Percentiles rank a stretch among this genome's conserved stretches.
Evolutionary conservation across 1,140 invertebrate species (phyloP).

Genomic region (Mactra quadrangularis): DNA sequence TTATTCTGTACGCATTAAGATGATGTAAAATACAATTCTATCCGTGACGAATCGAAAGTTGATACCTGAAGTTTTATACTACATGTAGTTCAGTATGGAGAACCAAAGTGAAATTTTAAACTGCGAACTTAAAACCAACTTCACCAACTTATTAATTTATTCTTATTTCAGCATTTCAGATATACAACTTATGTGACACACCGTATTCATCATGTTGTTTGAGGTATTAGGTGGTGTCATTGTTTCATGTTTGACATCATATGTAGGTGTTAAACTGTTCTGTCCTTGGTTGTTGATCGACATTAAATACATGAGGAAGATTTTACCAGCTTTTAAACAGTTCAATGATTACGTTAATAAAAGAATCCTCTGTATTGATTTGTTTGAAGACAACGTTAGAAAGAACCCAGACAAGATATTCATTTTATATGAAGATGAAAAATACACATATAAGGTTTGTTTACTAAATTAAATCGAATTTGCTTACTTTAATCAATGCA

Average conservation of each 20-base stretch:
- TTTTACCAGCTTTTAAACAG: background rate
- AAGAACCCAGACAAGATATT: constrained; percentile 1
- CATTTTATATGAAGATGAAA: constrained; percentile 21
- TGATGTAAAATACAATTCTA: too few relatives aligned
- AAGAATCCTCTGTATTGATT: background rate
- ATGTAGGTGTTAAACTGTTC: background rate
- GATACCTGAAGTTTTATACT: too few relatives aligned
- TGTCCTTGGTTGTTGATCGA: constrained; percentile 34
- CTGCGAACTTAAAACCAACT: too few relatives aligned
- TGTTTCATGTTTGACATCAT: background rate
- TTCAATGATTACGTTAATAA: background rate
- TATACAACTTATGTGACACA: too few relatives aligned
- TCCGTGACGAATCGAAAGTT: too few relatives aligned
- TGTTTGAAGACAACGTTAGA: constrained; percentile 11
- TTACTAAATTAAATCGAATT: background rate
- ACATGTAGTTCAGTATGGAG: too few relatives aligned
- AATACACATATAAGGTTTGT: constrained; percentile 31
- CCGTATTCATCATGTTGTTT: constrained; percentile 9
- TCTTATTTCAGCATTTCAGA: too few relatives aligned
- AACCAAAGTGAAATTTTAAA: too few relatives aligned
- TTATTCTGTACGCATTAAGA: too few relatives aligned
- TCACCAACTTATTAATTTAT: too few relatives aligned
- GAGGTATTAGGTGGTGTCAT: background rate
- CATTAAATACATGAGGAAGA: constrained; percentile 1
- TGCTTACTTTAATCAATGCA: background rate